A percentile compares a stretch with the other conserved stretches of the same genome.
These are phyloP conservation scores for Cremastinae sp. DNA, from an alignment of 2,888 invertebrate genomes.

Conservation along the genomic window DNA sequence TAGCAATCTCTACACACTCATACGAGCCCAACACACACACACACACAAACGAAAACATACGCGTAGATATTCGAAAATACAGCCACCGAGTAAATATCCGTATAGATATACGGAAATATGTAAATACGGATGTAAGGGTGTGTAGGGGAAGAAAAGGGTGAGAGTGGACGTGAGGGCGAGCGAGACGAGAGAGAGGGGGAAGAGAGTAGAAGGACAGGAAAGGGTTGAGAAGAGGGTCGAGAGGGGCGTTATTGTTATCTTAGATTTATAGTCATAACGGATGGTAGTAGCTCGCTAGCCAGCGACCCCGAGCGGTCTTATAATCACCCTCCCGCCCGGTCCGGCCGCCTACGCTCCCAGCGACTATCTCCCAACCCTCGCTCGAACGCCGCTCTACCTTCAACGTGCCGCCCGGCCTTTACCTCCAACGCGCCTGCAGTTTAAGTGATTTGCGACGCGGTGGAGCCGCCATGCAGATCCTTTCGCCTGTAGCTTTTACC, in stretches of 20 bases:
- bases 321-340: constrained; percentile 78
- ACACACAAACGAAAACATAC: constrained; percentile 5
- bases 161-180: constrained; percentile 53
- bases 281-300: constrained; percentile 79
- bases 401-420: constrained; percentile 55
- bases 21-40: too few relatives aligned
- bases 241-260: constrained; percentile 80
- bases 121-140: constrained; percentile 43
- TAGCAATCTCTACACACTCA: constrained; percentile 17
- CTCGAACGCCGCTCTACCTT: constrained; percentile 68
- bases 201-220: constrained; percentile 62
- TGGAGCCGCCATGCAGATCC: constrained; percentile 80
- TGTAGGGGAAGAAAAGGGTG: constrained; percentile 40
- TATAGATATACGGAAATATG: constrained; percentile 38
- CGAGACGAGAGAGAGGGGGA: constrained; percentile 42
- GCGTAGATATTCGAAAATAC: constrained; percentile 1
- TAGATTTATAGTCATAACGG: constrained; percentile 81
- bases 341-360: constrained; percentile 65
- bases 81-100: too few relatives aligned
- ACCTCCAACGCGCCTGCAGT: constrained; percentile 76
- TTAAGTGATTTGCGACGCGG: constrained; percentile 80
- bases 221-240: constrained; percentile 64
- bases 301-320: constrained; percentile 80
- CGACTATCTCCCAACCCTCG: constrained; percentile 61
- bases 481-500: constrained; percentile 74